phyloP scores from a whole-genome alignment of 2,888 invertebrate genomes.

The Emmelina monodactyla region DNA sequence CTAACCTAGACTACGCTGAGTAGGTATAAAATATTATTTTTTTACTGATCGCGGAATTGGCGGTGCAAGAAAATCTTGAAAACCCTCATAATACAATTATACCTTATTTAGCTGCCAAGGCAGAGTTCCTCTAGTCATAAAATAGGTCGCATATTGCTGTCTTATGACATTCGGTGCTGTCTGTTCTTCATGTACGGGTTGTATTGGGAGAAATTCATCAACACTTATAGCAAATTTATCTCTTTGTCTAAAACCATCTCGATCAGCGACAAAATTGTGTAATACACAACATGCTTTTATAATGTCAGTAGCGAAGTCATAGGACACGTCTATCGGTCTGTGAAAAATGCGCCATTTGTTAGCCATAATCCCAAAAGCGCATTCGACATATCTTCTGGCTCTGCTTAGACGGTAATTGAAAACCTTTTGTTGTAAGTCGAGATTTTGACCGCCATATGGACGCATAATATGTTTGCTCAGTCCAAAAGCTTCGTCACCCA shows the following conservation, averaged over 20 bases:
- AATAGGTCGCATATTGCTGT: constrained; percentile 17
- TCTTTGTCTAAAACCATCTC: constrained; percentile 12
- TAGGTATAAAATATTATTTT: background rate
- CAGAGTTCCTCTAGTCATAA: constrained; percentile 17
- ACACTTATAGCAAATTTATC: constrained; percentile 16
- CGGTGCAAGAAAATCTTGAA: constrained; percentile 3
- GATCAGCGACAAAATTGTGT: too few species aligned
- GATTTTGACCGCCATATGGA: too few species aligned
- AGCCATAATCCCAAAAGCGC: too few species aligned
- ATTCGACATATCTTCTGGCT: too few species aligned
- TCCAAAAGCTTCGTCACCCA: too few species aligned
- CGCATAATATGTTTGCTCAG: too few species aligned
- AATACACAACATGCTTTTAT: too few species aligned
- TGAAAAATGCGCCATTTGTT: too few species aligned
- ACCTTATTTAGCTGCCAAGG: constrained; percentile 16
- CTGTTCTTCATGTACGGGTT: constrained; percentile 13
- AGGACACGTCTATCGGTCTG: too few species aligned
- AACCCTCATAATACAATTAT: constrained; percentile 11
- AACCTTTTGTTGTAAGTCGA: too few species aligned
- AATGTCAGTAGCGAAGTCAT: too few species aligned
- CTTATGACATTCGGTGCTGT: constrained; percentile 17
- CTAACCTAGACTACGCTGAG: background rate
- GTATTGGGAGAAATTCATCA: constrained; percentile 17
- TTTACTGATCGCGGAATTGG: constrained; percentile 5
- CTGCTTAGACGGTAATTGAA: too few species aligned